Conservation (phyloP, 2,797 vertebrate genomes). For the Acipenser ruthenus region DNA sequence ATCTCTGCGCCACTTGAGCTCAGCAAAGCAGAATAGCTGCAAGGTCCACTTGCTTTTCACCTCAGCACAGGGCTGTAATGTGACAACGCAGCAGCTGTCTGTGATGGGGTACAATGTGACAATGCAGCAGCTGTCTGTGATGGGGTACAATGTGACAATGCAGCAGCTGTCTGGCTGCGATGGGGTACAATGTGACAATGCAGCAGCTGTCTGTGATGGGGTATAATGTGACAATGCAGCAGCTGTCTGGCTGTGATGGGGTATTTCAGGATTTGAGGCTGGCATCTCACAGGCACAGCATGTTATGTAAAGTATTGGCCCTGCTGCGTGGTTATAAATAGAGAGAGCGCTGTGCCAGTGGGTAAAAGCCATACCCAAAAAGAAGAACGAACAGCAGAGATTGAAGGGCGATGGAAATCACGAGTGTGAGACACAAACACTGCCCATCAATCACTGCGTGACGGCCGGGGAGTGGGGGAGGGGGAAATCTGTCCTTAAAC, state of each 20-base stretch:
- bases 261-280: background rate
- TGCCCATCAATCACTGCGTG: slow-evolving; percentile 32
- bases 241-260: background rate
- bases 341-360: slow-evolving; percentile 51
- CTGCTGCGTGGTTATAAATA: slow-evolving; percentile 41
- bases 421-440: slow-evolving; percentile 8
- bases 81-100: slow-evolving; percentile 21
- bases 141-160: no score
- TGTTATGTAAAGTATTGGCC: slow-evolving; percentile 33
- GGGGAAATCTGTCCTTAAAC: slow-evolving; percentile 24
- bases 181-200: no score
- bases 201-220: no score
- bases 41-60: background rate
- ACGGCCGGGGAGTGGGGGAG: background rate
- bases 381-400: slow-evolving; percentile 32
- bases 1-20: no score
- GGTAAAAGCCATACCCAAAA: slow-evolving; percentile 29
- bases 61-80: slow-evolving; percentile 42
- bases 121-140: no score
- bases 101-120: no score
- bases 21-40: no score
- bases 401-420: slow-evolving; percentile 30
- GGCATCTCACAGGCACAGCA: slow-evolving; percentile 33
- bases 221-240: slow-evolving; percentile 39
- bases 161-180: slow-evolving; percentile 22